Evolutionary conservation across 2,113 vertebrate genomes (phyloP), one percentile per base, ranked within the genome.

Genomic region (Turnix velox): DNA sequence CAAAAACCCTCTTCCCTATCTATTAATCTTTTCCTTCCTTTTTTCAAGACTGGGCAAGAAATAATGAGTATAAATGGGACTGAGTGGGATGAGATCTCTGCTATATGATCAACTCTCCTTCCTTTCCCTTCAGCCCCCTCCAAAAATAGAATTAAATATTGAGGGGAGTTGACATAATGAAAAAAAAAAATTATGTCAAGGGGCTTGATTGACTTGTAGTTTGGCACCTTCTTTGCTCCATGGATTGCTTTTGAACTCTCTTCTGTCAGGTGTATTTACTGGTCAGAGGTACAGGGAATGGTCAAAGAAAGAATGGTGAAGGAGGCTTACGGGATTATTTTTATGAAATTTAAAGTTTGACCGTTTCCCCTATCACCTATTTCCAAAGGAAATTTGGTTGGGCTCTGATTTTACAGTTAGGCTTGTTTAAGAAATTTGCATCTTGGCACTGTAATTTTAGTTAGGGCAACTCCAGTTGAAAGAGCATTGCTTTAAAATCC

Each of bases 241-340:
- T 3, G 14, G 4, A 17, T 0, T 1, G 43, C 30, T 76, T 74
- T 46, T 28, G 31, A 52, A 6, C 28, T 67, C 14, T n/a, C 10
- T 54, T 76, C 15, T 59, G 0, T 43, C 18, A n/a, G 13, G 33
- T 20, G 9, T 6, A 0, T 33, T 17, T 37, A 10, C 58, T 22
- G 49, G 11, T 30, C 59, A 52, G 73, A 75, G 28, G 35, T 18
- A 42, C 39, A 66, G 58, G 17, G 48, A 42, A 31, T 5, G 12
- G 12, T 28, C n/a, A n/a, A n/a, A n/a, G 43, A 66, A 62, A 19
- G 48, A 42, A 31, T 5, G 12, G 12, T 28, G 18, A 37, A 54
- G 51, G 22, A 55, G 22, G 13, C 31, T 24, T 72, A 76, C 31
- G 31, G 19, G 18, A 35, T 51, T 55, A 28, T 54, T 72, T 94